phyloP scores from a whole-genome alignment of 1,140 invertebrate species.

The Sinella curviseta region DNA sequence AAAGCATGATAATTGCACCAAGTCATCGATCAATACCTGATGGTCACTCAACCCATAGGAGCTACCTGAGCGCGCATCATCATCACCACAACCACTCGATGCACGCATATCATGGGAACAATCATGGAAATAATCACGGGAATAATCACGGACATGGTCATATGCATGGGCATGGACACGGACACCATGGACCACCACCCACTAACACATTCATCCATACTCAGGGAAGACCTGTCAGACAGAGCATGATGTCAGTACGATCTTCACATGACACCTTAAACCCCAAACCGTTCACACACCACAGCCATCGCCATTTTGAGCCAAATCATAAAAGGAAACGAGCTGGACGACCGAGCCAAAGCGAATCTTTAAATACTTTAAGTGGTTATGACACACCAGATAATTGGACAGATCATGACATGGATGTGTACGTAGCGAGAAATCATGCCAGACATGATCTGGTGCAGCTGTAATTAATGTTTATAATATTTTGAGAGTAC shows the following conservation, averaged over 20 bases:
- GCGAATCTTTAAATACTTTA: conserved; percentile 62
- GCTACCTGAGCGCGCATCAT: conserved; percentile 45
- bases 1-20: not conserved
- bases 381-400: conserved; percentile 78
- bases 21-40: conserved; percentile 54
- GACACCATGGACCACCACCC: not conserved
- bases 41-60: conserved; percentile 46
- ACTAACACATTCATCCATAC: conserved; percentile 43
- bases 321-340: conserved; percentile 45
- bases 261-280: not conserved
- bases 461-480: conserved; percentile 80
- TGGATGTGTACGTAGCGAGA: conserved; percentile 84
- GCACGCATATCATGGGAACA: conserved; percentile 35
- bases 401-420: conserved; percentile 93
- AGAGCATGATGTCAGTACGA: conserved; percentile 42
- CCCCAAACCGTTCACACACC: not conserved
- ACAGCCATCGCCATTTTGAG: conserved; percentile 41
- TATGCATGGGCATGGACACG: not conserved
- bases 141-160: not conserved
- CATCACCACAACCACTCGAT: conserved; percentile 46
- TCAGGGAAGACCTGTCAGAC: conserved; percentile 40
- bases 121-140: conserved; percentile 3
- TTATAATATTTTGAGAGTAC: not conserved
- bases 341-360: conserved; percentile 38
- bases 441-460: conserved; percentile 81